Percentiles rank a stretch among this genome's conserved stretches.
These are phyloP conservation scores for Hyperoodon ampullatus DNA, from an alignment of 2,113 vertebrate genomes.

Conservation along the genomic window DNA sequence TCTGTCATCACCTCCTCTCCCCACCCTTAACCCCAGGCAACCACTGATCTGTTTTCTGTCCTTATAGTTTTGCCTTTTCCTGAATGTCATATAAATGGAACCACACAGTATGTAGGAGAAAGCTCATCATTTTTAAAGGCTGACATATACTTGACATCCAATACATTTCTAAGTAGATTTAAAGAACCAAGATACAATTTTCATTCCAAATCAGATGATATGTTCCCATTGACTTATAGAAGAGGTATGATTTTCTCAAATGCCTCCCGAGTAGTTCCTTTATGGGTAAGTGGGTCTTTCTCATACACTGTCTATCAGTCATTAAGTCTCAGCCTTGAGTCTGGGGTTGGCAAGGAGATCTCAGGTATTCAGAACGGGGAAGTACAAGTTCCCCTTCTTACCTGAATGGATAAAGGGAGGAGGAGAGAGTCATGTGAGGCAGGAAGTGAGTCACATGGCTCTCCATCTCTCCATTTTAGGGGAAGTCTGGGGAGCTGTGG, in stretches of 20 bases:
- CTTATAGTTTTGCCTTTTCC: not conserved
- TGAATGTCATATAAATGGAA: constrained; percentile 5
- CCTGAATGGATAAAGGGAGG: not conserved
- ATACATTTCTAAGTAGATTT: constrained; percentile 21
- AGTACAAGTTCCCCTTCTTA: not conserved
- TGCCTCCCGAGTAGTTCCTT: not conserved
- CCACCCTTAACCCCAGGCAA: not conserved
- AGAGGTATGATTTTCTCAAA: constrained; percentile 25
- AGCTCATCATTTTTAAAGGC: constrained; percentile 22
- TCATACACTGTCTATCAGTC: not conserved
- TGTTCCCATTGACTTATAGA: not conserved
- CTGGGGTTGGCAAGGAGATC: not conserved
- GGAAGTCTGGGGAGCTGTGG: not conserved
- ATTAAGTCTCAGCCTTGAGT: not conserved
- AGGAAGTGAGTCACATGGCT: not conserved
- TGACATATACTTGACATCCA: not conserved
- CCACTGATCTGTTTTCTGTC: not conserved
- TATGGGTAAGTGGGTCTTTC: not conserved
- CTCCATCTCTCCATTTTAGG: not conserved
- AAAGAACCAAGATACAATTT: constrained; percentile 28
- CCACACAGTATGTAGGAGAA: not conserved
- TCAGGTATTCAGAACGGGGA: not conserved
- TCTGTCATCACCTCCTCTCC: not conserved
- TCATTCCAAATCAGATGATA: constrained; percentile 18
- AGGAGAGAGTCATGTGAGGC: not conserved